Base-by-base conservation (phyloP, 2,113 vertebrate species). In the Melanostigma gelatinosum region DNA sequence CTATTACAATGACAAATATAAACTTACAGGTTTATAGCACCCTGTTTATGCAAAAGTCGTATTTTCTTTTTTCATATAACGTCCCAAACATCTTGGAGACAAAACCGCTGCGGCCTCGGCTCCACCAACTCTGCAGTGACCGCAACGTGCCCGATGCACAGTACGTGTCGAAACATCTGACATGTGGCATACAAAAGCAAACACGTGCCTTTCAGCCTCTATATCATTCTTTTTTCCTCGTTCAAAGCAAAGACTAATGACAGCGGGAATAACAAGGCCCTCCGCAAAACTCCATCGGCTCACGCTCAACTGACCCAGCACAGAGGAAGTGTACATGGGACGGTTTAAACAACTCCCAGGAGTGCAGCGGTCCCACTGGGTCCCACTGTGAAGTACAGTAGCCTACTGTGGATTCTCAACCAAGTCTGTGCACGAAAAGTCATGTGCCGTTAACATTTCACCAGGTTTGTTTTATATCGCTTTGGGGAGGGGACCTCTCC, bases 181-280 rank as follows among this genome's bases (percentile, higher is more conserved):
- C 81, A 75, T 79, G 74, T 75, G 81, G 83, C 82, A 68, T 70
- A 82, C 70, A 54, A 87, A 88, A 86, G 86, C 75, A 89, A 86
- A 75, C 71, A 72, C 32, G 55, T 67, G 66, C 24, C 81, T 80
- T 73, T 84, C 73, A 74, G 66, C 63, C 79, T 81, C 62, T 1
- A 36, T 64, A 12, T 87, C 54, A 50, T 80, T 81, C 83, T 60
- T 57, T 24, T 27, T 13, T 6, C 40, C 86, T 77, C 75, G 68
- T 89, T 88, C 86, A 87, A 89, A 90, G 85, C 78, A 62, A 32
- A 89, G 86, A 90, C 80, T 77, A 91, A 91, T 84, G 85, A 85
- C 85, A 55, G 58, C 75, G 89, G 83, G 72, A 79, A 89, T 64
- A 90, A 85, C 78, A 85, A 63, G 58, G 12, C 77, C 75, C 73